Conservation (phyloP, 2,113 vertebrate genomes). For the Pseudorhombus dupliciocellatus region DNA sequence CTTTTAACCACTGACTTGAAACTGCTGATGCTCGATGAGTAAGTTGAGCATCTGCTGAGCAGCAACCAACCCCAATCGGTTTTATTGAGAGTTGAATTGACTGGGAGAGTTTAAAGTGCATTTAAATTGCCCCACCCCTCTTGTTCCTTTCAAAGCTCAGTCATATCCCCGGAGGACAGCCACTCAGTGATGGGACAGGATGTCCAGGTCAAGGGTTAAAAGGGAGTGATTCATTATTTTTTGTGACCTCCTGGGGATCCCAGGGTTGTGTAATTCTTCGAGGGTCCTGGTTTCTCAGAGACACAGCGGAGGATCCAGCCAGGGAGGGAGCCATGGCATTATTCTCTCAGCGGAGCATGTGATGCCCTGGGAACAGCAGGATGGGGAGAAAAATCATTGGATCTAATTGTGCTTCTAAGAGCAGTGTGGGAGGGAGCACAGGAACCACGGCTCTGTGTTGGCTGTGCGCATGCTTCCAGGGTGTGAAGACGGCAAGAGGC, state of each 20-base stretch:
- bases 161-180: constrained; percentile 4
- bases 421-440: constrained; percentile 12
- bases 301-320: constrained; percentile 9
- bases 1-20: background rate
- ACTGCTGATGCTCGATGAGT: background rate
- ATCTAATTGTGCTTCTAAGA: constrained; percentile 58
- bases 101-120: background rate
- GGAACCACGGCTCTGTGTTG: background rate
- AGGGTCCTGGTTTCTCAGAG: background rate
- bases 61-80: background rate
- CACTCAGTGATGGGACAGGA: constrained; percentile 57
- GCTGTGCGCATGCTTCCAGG: background rate
- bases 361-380: constrained; percentile 62
- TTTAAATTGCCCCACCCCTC: constrained; percentile 24
- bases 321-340: constrained; percentile 11
- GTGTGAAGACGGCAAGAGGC: constrained; percentile 13
- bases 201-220: constrained; percentile 73
- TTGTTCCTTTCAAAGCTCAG: background rate
- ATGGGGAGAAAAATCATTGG: constrained; percentile 46
- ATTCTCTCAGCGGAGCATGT: constrained; percentile 57
- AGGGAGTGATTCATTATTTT: constrained; percentile 54
- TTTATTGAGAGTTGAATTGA: background rate
- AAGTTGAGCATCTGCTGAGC: background rate
- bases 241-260: constrained; percentile 27
- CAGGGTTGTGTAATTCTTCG: constrained; percentile 15